A percentile compares a stretch with the other conserved stretches of the same genome.
These are phyloP conservation scores for Balaeniceps rex DNA, from an alignment of 2,113 vertebrate species.

Conservation along the genomic window DNA sequence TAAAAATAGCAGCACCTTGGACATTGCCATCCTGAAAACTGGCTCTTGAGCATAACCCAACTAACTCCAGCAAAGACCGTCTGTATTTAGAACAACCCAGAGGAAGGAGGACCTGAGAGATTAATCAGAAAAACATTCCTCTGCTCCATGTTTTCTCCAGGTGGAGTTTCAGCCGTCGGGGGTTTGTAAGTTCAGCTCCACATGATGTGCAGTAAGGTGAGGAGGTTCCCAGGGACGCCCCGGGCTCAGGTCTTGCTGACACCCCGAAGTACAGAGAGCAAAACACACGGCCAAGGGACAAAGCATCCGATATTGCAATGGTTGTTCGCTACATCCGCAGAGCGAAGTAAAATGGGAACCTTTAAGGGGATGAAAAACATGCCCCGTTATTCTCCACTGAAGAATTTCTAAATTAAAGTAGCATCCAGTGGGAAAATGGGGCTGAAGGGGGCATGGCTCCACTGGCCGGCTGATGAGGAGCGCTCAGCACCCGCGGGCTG, in stretches of 20 bases:
- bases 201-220: accelerated
- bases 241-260: no score
- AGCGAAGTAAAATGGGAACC: accelerated
- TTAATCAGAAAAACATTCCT: neutral
- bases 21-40: no score
- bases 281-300: neutral
- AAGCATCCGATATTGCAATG: neutral
- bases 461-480: neutral
- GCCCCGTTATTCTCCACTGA: neutral
- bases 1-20: neutral
- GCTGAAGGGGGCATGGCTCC: accelerated
- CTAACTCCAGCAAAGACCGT: no score
- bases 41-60: neutral
- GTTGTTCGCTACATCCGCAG: accelerated
- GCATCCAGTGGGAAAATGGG: accelerated
- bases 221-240: neutral
- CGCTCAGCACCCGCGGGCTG: neutral
- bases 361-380: neutral
- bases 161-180: neutral
- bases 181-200: neutral
- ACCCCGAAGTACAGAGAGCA: neutral
- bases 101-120: neutral
- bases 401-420: neutral
- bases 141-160: neutral
- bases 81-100: neutral